These are phyloP conservation scores for Paradisaea rubra DNA, from an alignment of 2,113 vertebrate genomes.

Conservation along the genomic window DNA sequence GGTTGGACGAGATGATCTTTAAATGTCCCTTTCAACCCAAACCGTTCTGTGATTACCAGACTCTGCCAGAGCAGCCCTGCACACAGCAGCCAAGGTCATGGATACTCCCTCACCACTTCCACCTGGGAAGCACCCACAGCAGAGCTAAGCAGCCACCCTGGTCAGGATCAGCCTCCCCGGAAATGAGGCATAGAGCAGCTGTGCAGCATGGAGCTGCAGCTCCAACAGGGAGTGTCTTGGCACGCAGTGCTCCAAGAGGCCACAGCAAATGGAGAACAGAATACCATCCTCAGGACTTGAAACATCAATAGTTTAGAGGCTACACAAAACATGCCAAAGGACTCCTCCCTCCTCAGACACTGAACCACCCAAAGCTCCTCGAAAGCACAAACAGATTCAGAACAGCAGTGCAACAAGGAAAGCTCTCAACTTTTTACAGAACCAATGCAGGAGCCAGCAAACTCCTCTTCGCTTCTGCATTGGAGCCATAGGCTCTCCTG, in stretches of 20 bases:
- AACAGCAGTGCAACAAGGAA: neutral
- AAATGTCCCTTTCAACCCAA: neutral
- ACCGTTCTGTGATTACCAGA: neutral
- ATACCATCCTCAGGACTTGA: neutral
- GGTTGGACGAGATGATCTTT: neutral
- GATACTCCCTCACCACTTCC: neutral
- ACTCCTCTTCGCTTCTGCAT: neutral
- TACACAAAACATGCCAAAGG: neutral
- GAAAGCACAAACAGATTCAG: neutral
- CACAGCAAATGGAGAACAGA: neutral
- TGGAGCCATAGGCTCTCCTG: neutral
- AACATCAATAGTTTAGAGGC: neutral
- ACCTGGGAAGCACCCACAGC: neutral
- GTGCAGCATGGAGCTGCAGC: neutral
- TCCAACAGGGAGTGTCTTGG: neutral
- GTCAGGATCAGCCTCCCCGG: neutral
- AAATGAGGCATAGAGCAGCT: neutral
- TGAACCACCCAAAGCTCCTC: neutral
- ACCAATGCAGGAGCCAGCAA: accelerated
- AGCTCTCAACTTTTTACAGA: neutral
- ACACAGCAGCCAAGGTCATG: accelerated
- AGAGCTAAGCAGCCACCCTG: neutral
- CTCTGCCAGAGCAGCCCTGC: neutral
- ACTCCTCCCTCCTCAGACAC: neutral
- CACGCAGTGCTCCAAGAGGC: neutral